Percentiles rank a stretch among this genome's conserved stretches.
phyloP scores from a whole-genome alignment of 2,113 vertebrate genomes.

The Stigmatopora nigra region DNA sequence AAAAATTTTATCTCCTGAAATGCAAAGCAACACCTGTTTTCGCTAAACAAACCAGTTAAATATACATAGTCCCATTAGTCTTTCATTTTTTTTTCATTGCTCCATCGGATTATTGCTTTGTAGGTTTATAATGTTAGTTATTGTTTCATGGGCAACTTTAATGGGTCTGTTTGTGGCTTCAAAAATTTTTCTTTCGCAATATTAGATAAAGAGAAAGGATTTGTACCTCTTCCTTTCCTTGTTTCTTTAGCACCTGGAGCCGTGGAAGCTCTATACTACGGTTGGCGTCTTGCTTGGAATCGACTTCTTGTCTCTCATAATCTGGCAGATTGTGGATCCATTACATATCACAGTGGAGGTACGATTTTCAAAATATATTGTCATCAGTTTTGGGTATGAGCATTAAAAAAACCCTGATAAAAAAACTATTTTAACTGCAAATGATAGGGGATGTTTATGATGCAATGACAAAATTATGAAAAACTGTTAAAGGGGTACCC shows the following conservation, averaged over 20 bases:
- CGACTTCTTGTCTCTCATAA: conserved; percentile 76
- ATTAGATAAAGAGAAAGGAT: conserved; percentile 22
- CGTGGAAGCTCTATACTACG: conserved; percentile 85
- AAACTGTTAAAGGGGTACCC: too few species aligned
- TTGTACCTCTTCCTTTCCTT: conserved; percentile 16
- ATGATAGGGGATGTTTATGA: too few species aligned
- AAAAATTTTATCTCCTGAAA: neutral
- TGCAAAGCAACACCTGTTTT: conserved; percentile 9
- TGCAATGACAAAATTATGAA: too few species aligned
- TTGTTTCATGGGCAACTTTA: conserved; percentile 40
- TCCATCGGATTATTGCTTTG: conserved; percentile 9
- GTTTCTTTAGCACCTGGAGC: conserved; percentile 78
- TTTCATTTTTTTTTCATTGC: conserved; percentile 12
- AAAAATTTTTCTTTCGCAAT: conserved; percentile 38
- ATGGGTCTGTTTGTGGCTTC: conserved; percentile 41
- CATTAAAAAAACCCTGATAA: too few species aligned
- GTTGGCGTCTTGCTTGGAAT: conserved; percentile 79
- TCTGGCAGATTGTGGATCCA: conserved; percentile 89
- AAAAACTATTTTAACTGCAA: too few species aligned
- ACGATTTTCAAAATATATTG: conserved; percentile 5
- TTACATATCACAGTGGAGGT: conserved; percentile 87
- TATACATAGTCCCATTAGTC: conserved; percentile 3
- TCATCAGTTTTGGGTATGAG: neutral
- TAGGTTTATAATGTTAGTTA: conserved; percentile 40
- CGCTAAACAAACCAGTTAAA: neutral